Conservation (phyloP, 2,888 invertebrate genomes). For the Drosophila fulvimacula region DNA sequence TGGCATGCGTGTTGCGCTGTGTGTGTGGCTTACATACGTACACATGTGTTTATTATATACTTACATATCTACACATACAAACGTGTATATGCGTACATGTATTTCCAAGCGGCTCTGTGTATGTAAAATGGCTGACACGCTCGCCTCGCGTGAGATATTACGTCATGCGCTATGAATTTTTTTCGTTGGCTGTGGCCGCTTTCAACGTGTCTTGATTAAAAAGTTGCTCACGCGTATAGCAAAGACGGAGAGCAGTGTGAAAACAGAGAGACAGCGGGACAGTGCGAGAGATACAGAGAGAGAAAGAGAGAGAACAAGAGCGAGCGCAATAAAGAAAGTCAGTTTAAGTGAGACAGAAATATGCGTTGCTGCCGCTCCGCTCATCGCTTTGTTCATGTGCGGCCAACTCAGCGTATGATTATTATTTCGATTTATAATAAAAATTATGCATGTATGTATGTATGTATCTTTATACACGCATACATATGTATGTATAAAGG, state of each 20-base stretch:
- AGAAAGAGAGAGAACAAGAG: not conserved
- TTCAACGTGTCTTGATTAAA: constrained; percentile 72
- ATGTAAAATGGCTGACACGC: constrained; percentile 74
- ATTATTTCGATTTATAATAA: constrained; percentile 73
- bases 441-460: not conserved
- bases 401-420: constrained; percentile 72
- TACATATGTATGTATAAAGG: not conserved
- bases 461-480: not conserved
- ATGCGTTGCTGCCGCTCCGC: constrained; percentile 21
- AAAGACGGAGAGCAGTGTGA: constrained; percentile 8
- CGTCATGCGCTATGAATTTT: constrained; percentile 83
- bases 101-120: constrained; percentile 8
- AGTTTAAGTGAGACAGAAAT: constrained; percentile 8
- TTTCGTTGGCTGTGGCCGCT: constrained; percentile 60
- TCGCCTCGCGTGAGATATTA: constrained; percentile 85
- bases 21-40: constrained; percentile 5
- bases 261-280: not conserved
- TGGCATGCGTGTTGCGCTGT: constrained; percentile 37
- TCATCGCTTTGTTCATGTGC: constrained; percentile 34
- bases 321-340: not conserved
- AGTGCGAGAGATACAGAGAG: constrained; percentile 1
- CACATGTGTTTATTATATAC: not conserved
- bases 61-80: constrained; percentile 2
- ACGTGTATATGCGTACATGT: not conserved
- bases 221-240: constrained; percentile 51